A percentile compares a stretch with the other conserved stretches of the same genome.
phyloP scores from a whole-genome alignment of 2,797 vertebrate genomes.

The Eleutherodactylus coqui region DNA sequence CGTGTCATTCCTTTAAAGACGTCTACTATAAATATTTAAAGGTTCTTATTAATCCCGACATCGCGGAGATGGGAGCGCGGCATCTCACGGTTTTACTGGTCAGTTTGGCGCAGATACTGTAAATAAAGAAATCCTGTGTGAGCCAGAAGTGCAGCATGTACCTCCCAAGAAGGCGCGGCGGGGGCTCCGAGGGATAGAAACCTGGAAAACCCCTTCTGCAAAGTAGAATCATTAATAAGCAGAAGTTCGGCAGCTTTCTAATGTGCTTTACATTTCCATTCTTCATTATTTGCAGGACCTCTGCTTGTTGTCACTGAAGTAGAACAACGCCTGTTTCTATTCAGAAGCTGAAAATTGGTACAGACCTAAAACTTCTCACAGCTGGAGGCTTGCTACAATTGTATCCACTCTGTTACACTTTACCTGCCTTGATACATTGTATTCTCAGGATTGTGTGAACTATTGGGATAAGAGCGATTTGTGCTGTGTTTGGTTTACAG shows the following conservation, averaged over 20 bases:
- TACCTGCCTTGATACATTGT: neutral
- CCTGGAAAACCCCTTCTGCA: neutral
- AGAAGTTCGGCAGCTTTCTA: neutral
- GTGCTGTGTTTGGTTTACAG: neutral
- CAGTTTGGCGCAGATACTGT: neutral
- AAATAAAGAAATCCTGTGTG: neutral
- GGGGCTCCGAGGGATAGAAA: neutral
- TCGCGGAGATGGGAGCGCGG: neutral
- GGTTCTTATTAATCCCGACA: constrained; percentile 35
- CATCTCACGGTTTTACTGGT: neutral
- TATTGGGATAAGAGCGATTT: neutral
- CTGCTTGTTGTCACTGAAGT: neutral
- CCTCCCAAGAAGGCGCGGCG: constrained; percentile 19
- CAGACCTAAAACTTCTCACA: neutral
- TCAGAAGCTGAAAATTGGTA: neutral
- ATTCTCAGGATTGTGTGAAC: too few relatives aligned
- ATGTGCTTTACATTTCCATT: neutral
- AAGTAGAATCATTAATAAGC: neutral
- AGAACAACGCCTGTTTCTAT: neutral
- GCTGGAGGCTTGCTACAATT: neutral
- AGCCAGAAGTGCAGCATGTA: neutral
- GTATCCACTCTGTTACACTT: neutral
- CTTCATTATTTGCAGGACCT: neutral
- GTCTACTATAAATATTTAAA: constrained; percentile 35
- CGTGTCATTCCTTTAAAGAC: neutral